phyloP scores from a whole-genome alignment of 2,113 vertebrate genomes.

The Centropus unirufus region DNA sequence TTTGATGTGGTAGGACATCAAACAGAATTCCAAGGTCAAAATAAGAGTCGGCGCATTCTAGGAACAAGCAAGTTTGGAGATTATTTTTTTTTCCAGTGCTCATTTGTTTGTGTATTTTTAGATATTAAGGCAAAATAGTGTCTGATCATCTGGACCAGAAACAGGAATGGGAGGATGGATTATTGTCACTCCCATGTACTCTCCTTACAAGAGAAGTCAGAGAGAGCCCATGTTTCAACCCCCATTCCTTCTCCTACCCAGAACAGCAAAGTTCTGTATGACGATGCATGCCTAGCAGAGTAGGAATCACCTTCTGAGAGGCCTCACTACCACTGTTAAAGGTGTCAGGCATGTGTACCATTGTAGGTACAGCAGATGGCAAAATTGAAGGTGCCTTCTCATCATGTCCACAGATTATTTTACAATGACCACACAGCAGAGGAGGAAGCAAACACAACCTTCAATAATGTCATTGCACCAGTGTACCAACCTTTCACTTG shows the following conservation, averaged over 20 bases:
- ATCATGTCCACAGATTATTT: not conserved
- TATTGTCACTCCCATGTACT: not conserved
- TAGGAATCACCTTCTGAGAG: not conserved
- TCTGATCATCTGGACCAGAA: not conserved
- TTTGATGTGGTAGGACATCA: not conserved
- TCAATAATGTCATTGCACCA: not conserved
- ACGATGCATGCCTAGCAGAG: not conserved
- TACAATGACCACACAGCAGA: not conserved
- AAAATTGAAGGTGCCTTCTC: not conserved
- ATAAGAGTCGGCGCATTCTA: not conserved
- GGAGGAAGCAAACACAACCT: not conserved
- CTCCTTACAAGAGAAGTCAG: not conserved
- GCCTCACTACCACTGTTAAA: not conserved
- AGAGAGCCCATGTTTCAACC: not conserved
- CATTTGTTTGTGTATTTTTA: not conserved
- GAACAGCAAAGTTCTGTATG: not conserved
- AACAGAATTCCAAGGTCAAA: not conserved
- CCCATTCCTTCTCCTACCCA: not conserved
- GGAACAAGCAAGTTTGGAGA: not conserved
- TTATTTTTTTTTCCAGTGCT: not conserved
- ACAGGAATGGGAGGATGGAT: no score
- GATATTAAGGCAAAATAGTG: not conserved
- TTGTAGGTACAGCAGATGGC: not conserved
- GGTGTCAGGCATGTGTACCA: no score
- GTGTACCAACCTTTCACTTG: slow-evolving; percentile 93